phyloP scores from a whole-genome alignment of 2,888 invertebrate species.

The Linnaemya tessellans region DNA sequence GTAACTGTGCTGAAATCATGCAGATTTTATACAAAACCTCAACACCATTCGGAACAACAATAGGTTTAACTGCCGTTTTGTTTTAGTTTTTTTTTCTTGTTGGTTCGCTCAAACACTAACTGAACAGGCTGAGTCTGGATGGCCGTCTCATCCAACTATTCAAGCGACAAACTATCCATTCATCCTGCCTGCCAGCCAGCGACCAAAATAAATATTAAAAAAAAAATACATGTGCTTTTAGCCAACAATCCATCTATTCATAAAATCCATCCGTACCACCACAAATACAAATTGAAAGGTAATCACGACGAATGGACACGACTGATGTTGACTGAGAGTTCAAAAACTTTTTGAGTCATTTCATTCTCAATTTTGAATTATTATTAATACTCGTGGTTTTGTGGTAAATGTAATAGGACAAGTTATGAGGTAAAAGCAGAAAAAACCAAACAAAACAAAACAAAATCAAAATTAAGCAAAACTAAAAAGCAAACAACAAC shows the following conservation, averaged over 20 bases:
- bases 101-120: slow-evolving; percentile 25
- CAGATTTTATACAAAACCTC: slow-evolving; percentile 63
- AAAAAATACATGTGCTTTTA: background rate
- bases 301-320: slow-evolving; percentile 78
- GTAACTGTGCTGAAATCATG: slow-evolving; percentile 55
- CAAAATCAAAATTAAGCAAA: too few species aligned
- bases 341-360: slow-evolving; percentile 68
- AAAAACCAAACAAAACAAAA: background rate
- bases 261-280: slow-evolving; percentile 55
- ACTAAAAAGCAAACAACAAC: too few species aligned
- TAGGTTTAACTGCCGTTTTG: slow-evolving; percentile 47
- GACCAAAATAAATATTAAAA: slow-evolving; percentile 8
- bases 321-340: slow-evolving; percentile 70
- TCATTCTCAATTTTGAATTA: slow-evolving; percentile 69
- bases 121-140: slow-evolving; percentile 24
- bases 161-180: slow-evolving; percentile 48
- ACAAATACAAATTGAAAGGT: slow-evolving; percentile 80
- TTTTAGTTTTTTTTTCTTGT: background rate
- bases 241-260: slow-evolving; percentile 39
- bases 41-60: slow-evolving; percentile 60
- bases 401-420: slow-evolving; percentile 61
- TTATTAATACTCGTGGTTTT: slow-evolving; percentile 71
- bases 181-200: slow-evolving; percentile 22
- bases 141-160: slow-evolving; percentile 56
- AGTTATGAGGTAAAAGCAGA: slow-evolving; percentile 15